A percentile compares a stretch with the other conserved stretches of the same genome.
These are phyloP conservation scores for Euura saliciscinereae DNA, from an alignment of 1,140 invertebrate species.

Conservation along the genomic window DNA sequence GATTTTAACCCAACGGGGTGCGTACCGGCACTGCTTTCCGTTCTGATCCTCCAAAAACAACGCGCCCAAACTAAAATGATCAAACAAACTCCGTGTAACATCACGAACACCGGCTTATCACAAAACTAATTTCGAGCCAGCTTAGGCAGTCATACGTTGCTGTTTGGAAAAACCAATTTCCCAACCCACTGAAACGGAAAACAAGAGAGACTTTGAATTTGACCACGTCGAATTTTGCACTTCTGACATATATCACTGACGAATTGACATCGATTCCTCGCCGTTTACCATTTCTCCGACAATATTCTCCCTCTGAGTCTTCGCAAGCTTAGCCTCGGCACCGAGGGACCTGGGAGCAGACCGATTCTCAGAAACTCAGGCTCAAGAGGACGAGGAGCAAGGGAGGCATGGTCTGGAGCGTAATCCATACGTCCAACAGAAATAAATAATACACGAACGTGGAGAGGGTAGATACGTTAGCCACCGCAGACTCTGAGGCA, in stretches of 20 bases:
- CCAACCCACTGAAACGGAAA: background rate
- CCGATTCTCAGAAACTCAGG: conserved; percentile 11
- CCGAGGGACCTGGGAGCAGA: background rate
- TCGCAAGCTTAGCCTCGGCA: background rate
- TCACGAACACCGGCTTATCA: too few species aligned
- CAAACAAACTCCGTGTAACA: too few species aligned
- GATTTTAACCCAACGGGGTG: background rate
- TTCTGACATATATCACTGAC: too few species aligned
- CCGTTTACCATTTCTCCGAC: background rate
- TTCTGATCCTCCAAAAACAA: background rate
- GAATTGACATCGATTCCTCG: too few species aligned
- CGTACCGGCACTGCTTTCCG: background rate
- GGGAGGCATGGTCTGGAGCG: conserved; percentile 24
- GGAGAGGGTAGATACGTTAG: conserved; percentile 19
- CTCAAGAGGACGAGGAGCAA: conserved; percentile 21
- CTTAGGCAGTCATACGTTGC: too few species aligned
- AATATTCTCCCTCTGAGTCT: background rate
- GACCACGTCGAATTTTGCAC: too few species aligned
- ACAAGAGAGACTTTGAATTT: background rate
- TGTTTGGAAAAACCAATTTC: too few species aligned
- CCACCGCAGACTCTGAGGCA: conserved; percentile 21
- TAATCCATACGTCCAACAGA: conserved; percentile 47
- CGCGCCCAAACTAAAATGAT: too few species aligned
- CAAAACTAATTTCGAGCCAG: too few species aligned
- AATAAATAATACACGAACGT: conserved; percentile 50